Evolutionary conservation across 1,140 invertebrate genomes (phyloP).

Genomic region (Tribolium castaneum): DNA sequence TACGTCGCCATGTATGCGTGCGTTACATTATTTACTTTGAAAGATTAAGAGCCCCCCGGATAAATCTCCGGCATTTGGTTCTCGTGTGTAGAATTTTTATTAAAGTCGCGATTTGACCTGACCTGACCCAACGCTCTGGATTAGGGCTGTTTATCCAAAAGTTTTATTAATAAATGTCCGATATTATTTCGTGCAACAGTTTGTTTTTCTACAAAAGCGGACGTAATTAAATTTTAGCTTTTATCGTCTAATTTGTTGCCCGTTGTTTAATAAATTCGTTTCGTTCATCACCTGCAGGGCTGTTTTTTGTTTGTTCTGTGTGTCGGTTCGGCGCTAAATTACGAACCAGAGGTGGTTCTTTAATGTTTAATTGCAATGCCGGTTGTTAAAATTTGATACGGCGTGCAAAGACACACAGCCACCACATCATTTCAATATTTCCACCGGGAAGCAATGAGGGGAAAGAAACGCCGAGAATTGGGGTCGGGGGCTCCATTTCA

Average conservation of each 20-base stretch:
- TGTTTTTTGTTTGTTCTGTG: not conserved
- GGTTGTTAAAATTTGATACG: not conserved
- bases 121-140: not conserved
- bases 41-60: conserved; percentile 8
- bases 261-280: not conserved
- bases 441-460: not conserved
- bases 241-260: not conserved
- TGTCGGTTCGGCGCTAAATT: not conserved
- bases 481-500: not conserved
- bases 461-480: not conserved
- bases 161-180: not conserved
- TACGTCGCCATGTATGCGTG: conserved; percentile 9
- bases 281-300: not conserved
- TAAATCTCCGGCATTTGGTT: conserved; percentile 8
- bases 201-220: not conserved
- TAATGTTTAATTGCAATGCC: not conserved
- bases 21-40: conserved; percentile 14
- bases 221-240: not conserved
- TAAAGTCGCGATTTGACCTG: not conserved
- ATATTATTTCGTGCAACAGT: not conserved
- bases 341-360: not conserved
- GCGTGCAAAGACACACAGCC: not conserved
- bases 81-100: not conserved
- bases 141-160: not conserved
- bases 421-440: not conserved